These are phyloP conservation scores for Aphelenchoides bicaudatus DNA, from an alignment of 2,888 invertebrate species.

Conservation along the genomic window DNA sequence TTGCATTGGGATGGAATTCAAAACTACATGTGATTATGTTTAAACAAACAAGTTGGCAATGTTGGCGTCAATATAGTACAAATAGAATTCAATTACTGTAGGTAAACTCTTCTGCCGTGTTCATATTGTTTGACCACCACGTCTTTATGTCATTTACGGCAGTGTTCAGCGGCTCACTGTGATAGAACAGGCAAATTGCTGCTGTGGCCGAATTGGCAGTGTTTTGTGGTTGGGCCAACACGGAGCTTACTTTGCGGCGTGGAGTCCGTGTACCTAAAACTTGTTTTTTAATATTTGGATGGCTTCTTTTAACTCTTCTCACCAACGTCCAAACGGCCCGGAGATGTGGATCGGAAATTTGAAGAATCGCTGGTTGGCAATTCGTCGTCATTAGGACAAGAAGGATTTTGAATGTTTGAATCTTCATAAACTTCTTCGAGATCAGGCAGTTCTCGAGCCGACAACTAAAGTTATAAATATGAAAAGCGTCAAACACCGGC, in stretches of 20 bases:
- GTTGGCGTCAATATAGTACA: too few relatives aligned
- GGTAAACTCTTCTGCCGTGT: constrained; percentile 8
- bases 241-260: constrained; percentile 11
- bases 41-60: too few relatives aligned
- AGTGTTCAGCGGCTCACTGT: constrained; percentile 12
- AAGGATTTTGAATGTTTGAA: neutral
- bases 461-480: constrained; percentile 37
- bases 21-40: too few relatives aligned
- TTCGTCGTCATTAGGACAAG: constrained; percentile 1
- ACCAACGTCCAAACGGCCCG: constrained; percentile 13
- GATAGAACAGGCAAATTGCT: constrained; percentile 13
- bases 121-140: constrained; percentile 16
- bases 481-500: neutral
- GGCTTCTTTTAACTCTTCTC: neutral
- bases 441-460: constrained; percentile 53
- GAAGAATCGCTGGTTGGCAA: constrained; percentile 18
- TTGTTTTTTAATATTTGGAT: too few relatives aligned
- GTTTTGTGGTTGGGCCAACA: neutral
- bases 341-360: constrained; percentile 14
- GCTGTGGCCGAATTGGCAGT: constrained; percentile 14
- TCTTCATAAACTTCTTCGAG: constrained; percentile 53
- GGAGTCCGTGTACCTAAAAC: constrained; percentile 15
- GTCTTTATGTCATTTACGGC: constrained; percentile 14
- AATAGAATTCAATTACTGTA: too few relatives aligned
- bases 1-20: too few relatives aligned